Base-by-base conservation (phyloP, 2,888 invertebrate species). In the Lepetodrilus schrolli region DNA sequence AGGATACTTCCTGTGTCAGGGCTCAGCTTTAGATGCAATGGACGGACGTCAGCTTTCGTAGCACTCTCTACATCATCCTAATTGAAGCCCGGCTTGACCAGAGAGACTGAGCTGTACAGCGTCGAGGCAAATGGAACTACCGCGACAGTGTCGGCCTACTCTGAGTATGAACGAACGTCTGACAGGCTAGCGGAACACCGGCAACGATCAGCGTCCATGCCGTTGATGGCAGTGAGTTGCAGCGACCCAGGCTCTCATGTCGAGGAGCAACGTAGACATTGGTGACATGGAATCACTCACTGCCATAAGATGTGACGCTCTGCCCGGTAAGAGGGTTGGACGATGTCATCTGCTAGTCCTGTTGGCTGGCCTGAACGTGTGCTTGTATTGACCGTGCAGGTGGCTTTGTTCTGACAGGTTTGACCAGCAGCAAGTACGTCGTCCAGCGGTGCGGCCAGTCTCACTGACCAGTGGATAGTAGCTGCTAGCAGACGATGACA, bases 371-470 rank as follows among this genome's bases (percentile, higher is more conserved):
- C n/a, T n/a, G n/a, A n/a, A n/a, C n/a, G 30, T 58, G 30, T 30
- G 23, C 7, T 34, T 30, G 58, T 30, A 30, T 58, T 58, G 58
- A 58, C 58, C 58, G 30, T 7, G 30, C 58, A 58, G 58, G 58
- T 58, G 58, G 58, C 30, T 58, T 26, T 58, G 58, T 58, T 30
- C 58, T 23, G 58, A 58, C 58, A 58, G 58, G 58, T 58, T n/a
- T 58, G 58, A 58, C 58, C 58, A 30, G 58, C 5, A 26, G 30
- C 17, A 13, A 17, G 13, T 10, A 34, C 23, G 26, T 58, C 34
- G 58, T 34, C 58, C 58, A 34, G 58, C 58, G 34, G 58, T 34
- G 30, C 58, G 13, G 58, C n/a, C n/a, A n/a, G n/a, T n/a, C n/a
- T n/a, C n/a, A 58, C 58, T 58, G 58, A n/a, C 58, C 58, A 58